Evolutionary conservation across 2,113 vertebrate species (phyloP), one percentile per base, ranked within the genome.

Genomic region (Cyphomyrus plagiostoma): DNA sequence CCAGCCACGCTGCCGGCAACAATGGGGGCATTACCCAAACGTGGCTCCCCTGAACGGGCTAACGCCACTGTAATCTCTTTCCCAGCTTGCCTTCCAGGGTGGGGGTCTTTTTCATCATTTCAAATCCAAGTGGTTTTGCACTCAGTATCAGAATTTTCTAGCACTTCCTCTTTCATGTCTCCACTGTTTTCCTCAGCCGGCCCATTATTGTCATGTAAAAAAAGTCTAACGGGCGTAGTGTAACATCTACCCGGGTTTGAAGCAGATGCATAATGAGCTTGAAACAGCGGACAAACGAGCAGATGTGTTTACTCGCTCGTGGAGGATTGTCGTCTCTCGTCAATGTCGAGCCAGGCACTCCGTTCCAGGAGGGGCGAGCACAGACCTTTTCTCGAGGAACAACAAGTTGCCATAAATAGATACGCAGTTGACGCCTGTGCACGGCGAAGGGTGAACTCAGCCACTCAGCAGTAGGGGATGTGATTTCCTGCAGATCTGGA

Each of bases 331-430:
- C 88, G 50, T 52, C 66, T 77, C 88, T 70, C 30, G 70, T 77
- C 46, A 89, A 39, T 35, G 48, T 80, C 88, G 30, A 50, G 66
- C 88, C 50, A 50, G 50, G 85, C 11, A 10, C 50, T 53, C 42
- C 62, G 7, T 30, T 89, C 74, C 46, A 49, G 0, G 82, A 93
- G 93, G 93, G 90, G 88, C 0, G 17, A 23, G 19, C 10, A 11
- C 45, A 53, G 85, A 53, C 85, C 85, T 88, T 66, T 66, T 45
- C 58, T 62, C 80, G 21, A 50, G 35, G 13, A 90, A 93, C 91
- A 90, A 88, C 93, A 86, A 92, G 93, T 92, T 90, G 91, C 92
- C 91, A 91, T 95, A 92, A 95, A 94, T 95, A 94, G 94, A 95
- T 95, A 92, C 89, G 91, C 89, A 91, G 90, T 92, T 94, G 92